These are phyloP conservation scores for Ashinkailepas kermadecensis DNA, from an alignment of 2,888 invertebrate genomes.

Conservation along the genomic window DNA sequence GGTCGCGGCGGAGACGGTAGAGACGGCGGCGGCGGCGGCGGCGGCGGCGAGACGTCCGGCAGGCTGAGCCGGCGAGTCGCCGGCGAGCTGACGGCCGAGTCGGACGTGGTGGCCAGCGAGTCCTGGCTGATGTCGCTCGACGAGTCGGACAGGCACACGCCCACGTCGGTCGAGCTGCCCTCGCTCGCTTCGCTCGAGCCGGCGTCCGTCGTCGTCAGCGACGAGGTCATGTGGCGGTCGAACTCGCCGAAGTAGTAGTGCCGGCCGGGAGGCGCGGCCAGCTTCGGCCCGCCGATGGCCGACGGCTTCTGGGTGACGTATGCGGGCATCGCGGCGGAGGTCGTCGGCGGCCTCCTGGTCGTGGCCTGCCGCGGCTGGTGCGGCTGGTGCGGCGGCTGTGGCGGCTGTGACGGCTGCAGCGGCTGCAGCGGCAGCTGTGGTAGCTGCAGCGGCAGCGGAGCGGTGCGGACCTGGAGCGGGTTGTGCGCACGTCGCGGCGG, in stretches of 20 bases:
- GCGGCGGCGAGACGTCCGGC: conserved; percentile 3
- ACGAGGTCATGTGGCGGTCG: background rate
- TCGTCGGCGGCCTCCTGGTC: no score
- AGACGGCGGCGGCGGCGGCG: background rate
- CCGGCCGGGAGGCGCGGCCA: background rate
- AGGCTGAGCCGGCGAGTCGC: conserved; percentile 5
- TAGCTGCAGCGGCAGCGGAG: background rate
- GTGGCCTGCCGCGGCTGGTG: no score
- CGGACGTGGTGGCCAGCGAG: background rate
- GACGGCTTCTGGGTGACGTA: background rate
- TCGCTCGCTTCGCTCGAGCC: conserved; percentile 3
- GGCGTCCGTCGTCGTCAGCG: background rate
- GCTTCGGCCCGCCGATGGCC: background rate
- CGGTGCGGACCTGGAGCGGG: background rate
- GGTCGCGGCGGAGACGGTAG: no score
- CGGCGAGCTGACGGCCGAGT: conserved; percentile 14
- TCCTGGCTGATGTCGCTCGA: conserved; percentile 13
- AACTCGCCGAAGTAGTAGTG: background rate
- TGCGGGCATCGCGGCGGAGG: background rate
- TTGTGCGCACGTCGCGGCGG: background rate
- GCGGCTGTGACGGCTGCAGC: no score
- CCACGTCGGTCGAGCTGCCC: conserved; percentile 24
- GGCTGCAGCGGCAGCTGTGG: background rate
- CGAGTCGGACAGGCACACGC: background rate
- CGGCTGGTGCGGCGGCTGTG: no score